Base-by-base conservation (phyloP, 2,797 vertebrate species). In the Allobates femoralis region DNA sequence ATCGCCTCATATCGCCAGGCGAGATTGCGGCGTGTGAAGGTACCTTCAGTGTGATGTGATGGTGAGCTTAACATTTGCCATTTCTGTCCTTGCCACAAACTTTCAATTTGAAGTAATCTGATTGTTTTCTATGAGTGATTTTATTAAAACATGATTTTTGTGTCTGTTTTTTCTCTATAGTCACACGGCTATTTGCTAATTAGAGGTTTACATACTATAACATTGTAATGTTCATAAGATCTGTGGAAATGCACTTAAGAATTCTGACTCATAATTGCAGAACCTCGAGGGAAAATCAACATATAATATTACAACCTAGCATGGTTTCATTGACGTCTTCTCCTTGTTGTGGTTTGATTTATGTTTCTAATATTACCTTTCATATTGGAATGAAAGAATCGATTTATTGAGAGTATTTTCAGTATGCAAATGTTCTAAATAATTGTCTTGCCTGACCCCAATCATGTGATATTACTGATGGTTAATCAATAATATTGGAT, bases 321-420 rank as follows among this genome's bases (percentile, higher is more conserved):
- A 34, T 28, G 8, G 18, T 69, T 69, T 34, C 18, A 0, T 37
- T 69, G 32, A 11, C 3, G 19, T 10, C 30, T 21, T 37, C 30
- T 7, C 19, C 66, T 69, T 69, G 66, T 69, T 69, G 32, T 32
- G 8, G 18, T 69, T 34, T 69, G 30, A 69, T 69, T 69, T 69
- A 69, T 34, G 21, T 34, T 69, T 69, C 32, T 69, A 69, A 69
- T 69, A 69, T 69, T 18, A 30, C 32, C 64, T 69, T 69, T 69
- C 15, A 32, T 32, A 66, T 66, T 34, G 30, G 30, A 66, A 32
- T 66, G 64, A 66, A 64, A 26, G 28, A 64, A 64, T 64, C 28
- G 16, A 64, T 30, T 30, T 30, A 64, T 16, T 64, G 26, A 64
- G 26, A 19, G 8, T 67, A 67, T 67, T 67, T 6, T 18, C 34